phyloP scores from a whole-genome alignment of 1,140 invertebrate genomes.

The Whitmania pigra region DNA sequence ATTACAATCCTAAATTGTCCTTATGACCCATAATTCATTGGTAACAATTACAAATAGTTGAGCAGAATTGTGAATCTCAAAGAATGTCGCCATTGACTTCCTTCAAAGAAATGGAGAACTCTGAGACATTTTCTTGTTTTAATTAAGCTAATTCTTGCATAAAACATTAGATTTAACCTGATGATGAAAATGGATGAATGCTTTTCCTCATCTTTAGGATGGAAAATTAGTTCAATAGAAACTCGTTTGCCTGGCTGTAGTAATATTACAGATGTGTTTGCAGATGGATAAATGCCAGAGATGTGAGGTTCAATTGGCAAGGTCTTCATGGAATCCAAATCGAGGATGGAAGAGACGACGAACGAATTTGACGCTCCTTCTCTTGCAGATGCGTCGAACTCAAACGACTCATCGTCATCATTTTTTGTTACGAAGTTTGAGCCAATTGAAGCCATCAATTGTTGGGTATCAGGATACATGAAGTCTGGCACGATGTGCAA shows the following conservation, averaged over 20 bases:
- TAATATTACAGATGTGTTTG: slow-evolving; percentile 43
- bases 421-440: background rate
- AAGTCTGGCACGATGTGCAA: slow-evolving; percentile 47
- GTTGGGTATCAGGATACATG: slow-evolving; percentile 47
- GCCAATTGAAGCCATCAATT: slow-evolving; percentile 26
- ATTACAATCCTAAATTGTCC: too few relatives aligned
- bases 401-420: too few relatives aligned
- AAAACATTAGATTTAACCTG: slow-evolving; percentile 32
- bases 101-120: too few relatives aligned
- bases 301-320: slow-evolving; percentile 25
- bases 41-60: too few relatives aligned
- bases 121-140: too few relatives aligned
- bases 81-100: background rate
- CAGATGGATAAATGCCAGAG: slow-evolving; percentile 41
- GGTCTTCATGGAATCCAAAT: background rate
- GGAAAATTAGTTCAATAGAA: slow-evolving; percentile 45
- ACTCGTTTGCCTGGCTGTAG: slow-evolving; percentile 45
- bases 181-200: slow-evolving; percentile 47
- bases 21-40: too few relatives aligned
- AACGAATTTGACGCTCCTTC: background rate
- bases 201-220: slow-evolving; percentile 44
- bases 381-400: too few relatives aligned
- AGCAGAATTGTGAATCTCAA: background rate
- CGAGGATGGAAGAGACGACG: background rate
- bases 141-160: background rate